Conservation (phyloP, 1,140 invertebrate species). For the Diorhabda carinulata region DNA sequence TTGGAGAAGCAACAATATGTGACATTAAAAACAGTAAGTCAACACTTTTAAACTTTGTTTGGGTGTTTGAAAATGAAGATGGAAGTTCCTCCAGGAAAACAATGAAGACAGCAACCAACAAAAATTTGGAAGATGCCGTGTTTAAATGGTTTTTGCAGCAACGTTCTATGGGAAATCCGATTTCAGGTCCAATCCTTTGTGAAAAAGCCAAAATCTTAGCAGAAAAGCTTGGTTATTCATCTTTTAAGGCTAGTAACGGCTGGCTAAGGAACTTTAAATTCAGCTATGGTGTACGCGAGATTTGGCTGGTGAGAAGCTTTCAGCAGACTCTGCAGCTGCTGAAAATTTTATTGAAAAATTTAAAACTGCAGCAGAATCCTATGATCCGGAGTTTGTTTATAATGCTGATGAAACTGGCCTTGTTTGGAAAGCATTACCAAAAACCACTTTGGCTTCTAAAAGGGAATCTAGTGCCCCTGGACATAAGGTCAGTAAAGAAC, state of each 20-base stretch:
- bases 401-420: constrained; percentile 25
- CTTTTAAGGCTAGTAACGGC: constrained; percentile 41
- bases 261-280: constrained; percentile 42
- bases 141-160: constrained; percentile 19
- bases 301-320: constrained; percentile 23
- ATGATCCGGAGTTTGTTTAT: constrained; percentile 3
- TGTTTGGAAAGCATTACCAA: constrained; percentile 17
- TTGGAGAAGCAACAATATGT: constrained; percentile 1
- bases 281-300: constrained; percentile 37
- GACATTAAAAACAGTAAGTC: constrained; percentile 3
- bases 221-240: constrained; percentile 33
- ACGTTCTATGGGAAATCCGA: constrained; percentile 22
- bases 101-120: not conserved
- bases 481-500: constrained; percentile 14
- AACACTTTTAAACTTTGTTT: not conserved
- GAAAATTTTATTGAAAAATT: constrained; percentile 18
- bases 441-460: constrained; percentile 12
- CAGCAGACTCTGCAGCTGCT: constrained; percentile 5
- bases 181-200: constrained; percentile 38
- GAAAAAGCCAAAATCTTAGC: constrained; percentile 41
- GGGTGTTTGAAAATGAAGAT: not conserved
- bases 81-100: not conserved
- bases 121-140: constrained; percentile 2
- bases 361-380: not conserved
- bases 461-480: no score